Evolutionary conservation across 2,797 vertebrate genomes (phyloP), one percentile per base, ranked within the genome.

Genomic region (Gadopsis bispinosus): DNA sequence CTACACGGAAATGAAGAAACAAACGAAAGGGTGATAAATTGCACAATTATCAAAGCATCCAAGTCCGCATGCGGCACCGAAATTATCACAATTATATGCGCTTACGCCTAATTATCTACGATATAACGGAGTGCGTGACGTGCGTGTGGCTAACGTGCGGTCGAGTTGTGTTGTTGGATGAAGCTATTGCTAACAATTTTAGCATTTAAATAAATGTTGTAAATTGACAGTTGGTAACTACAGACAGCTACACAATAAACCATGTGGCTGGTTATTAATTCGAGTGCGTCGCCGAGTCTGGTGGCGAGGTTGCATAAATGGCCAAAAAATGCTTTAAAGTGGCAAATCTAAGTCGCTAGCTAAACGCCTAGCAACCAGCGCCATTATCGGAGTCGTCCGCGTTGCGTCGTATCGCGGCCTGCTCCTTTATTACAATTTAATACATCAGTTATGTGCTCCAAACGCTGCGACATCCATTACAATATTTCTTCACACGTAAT

Each of bases 361-460:
- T 88, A 84, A 37, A 1, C 6, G 29, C 64, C 29, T 77, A 85
- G 60, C 85, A 78, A 4, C 66, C 85, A 88, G 86, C 94, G 94
- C 95, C 94, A 95, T 95, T 95, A 95, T 93, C 83, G 82, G n/a
- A 70, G 22, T 10, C 7, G 70, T 78, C 87, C 88, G 87, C 92
- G 91, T 85, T 91, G 90, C 72, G 91, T 88, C 81, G 90, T 22
- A 58, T 4, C 26, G 5, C 4, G 85, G 86, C 88, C 89, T 22
- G 50, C 37, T 19, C 54, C 17, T 20, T 43, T 9, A 33, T 33
- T 26, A 11, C 72, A 5, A 22, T 45, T 8, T 4, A 0, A 2
- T 0, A 0, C 4, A 4, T 1, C 0, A 0, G 0, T 2, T 3
- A 9, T 1, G 0, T 0, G 0, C 2, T 19, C 1, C 6, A 39